Evolutionary conservation across 2,888 invertebrate species (phyloP).

Genomic region (Drosophila rubida): DNA sequence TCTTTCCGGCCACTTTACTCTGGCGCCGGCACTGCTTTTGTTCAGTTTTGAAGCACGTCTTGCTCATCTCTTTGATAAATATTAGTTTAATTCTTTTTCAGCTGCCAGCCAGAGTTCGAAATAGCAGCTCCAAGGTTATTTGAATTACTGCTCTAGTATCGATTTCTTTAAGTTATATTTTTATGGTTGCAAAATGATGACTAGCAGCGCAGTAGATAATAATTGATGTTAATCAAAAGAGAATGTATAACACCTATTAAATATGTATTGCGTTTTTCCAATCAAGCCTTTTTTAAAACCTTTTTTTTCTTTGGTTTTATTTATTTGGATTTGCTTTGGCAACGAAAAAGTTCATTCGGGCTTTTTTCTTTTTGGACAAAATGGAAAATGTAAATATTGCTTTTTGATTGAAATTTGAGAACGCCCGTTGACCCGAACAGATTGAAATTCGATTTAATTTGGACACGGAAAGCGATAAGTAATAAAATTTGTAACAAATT

Average conservation of each 20-base stretch:
- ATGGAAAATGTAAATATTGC: constrained; percentile 62
- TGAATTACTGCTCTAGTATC: neutral
- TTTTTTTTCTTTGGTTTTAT: neutral
- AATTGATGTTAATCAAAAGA: neutral
- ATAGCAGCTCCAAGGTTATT: constrained; percentile 34
- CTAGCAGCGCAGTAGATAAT: too few relatives aligned
- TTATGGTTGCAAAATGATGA: neutral
- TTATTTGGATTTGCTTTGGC: constrained; percentile 13
- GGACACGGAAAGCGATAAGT: neutral
- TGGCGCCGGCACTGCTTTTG: constrained; percentile 73
- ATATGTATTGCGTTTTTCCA: constrained; percentile 4
- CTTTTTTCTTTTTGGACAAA: constrained; percentile 29
- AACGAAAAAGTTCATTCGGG: constrained; percentile 6
- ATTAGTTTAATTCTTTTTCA: constrained; percentile 75
- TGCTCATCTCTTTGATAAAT: constrained; percentile 77
- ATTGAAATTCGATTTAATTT: constrained; percentile 14
- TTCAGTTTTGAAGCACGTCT: constrained; percentile 68
- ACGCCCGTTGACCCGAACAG: constrained; percentile 1
- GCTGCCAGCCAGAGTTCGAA: constrained; percentile 23
- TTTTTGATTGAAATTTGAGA: constrained; percentile 59
- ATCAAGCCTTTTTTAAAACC: neutral
- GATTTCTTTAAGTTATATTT: neutral
- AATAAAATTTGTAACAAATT: constrained; percentile 17
- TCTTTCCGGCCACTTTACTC: constrained; percentile 44
- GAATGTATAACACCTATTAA: neutral